These are phyloP conservation scores for Leptodactylus fallax DNA, from an alignment of 2,797 vertebrate species.

Conservation along the genomic window DNA sequence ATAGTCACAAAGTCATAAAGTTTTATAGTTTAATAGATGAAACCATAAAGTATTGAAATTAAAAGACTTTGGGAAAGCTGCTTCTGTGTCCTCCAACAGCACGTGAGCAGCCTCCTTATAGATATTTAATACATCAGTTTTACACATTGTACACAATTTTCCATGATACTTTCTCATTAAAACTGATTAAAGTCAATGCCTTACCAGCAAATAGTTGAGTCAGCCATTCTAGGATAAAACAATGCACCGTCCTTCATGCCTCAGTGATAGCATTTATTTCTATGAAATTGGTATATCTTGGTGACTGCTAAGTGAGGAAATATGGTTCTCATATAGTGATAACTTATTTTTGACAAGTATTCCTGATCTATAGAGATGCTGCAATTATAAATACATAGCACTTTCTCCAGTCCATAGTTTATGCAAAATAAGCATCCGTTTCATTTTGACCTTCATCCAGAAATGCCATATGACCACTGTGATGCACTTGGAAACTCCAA, in stretches of 20 bases:
- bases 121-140: conserved; percentile 30
- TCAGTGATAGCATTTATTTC: background rate
- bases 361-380: background rate
- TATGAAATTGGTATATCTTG: background rate
- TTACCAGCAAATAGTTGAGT: background rate
- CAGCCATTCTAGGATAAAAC: background rate
- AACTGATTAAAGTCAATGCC: background rate
- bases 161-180: background rate
- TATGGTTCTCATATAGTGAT: background rate
- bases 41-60: conserved; percentile 29
- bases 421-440: background rate
- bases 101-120: conserved; percentile 43
- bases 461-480: background rate
- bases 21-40: conserved; percentile 28
- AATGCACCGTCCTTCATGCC: background rate
- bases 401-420: background rate
- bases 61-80: conserved; percentile 14
- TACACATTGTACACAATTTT: conserved; percentile 14
- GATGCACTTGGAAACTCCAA: background rate
- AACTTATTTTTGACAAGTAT: background rate
- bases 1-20: conserved; percentile 21
- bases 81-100: background rate
- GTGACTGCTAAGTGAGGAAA: background rate
- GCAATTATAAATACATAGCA: background rate
- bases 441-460: background rate